These are phyloP conservation scores for Microctenopoma stevenorrisi DNA, from an alignment of 2,797 vertebrate genomes.

Conservation along the genomic window DNA sequence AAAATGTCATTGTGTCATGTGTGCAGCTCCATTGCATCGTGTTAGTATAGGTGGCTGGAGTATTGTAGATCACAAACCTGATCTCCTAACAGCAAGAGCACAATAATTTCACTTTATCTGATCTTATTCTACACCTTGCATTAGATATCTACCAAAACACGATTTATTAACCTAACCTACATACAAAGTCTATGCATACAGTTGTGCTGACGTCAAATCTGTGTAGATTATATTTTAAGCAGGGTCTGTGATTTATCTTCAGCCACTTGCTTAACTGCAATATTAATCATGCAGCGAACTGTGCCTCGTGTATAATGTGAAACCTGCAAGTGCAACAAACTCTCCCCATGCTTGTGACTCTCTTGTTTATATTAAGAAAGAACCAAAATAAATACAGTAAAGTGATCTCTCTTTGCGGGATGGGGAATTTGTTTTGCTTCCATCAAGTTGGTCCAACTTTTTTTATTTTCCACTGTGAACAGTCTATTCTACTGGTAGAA, in stretches of 20 bases:
- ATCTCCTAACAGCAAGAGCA: too few species aligned
- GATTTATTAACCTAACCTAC: constrained; percentile 76
- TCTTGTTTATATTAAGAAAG: constrained; percentile 52
- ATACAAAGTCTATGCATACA: constrained; percentile 73
- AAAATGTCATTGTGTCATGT: too few species aligned
- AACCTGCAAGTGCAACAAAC: constrained; percentile 70
- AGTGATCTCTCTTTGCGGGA: too few species aligned
- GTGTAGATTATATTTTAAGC: constrained; percentile 77
- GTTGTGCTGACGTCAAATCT: constrained; percentile 75
- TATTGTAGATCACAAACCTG: too few species aligned
- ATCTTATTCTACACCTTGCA: constrained; percentile 20
- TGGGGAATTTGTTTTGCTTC: too few species aligned
- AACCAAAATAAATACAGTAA: background rate
- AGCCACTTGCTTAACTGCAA: constrained; percentile 69
- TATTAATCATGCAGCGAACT: constrained; percentile 77
- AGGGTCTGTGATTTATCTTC: constrained; percentile 78
- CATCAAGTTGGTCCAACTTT: too few species aligned
- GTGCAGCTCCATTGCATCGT: too few species aligned
- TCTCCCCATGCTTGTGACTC: constrained; percentile 25
- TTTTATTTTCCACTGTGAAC: too few species aligned
- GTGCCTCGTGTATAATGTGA: constrained; percentile 60
- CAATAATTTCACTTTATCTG: background rate
- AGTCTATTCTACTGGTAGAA: background rate
- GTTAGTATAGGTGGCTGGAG: too few species aligned
- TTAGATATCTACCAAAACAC: constrained; percentile 53